Evolutionary conservation across 2,113 vertebrate species (phyloP).

Genomic region (Saccopteryx bilineata): DNA sequence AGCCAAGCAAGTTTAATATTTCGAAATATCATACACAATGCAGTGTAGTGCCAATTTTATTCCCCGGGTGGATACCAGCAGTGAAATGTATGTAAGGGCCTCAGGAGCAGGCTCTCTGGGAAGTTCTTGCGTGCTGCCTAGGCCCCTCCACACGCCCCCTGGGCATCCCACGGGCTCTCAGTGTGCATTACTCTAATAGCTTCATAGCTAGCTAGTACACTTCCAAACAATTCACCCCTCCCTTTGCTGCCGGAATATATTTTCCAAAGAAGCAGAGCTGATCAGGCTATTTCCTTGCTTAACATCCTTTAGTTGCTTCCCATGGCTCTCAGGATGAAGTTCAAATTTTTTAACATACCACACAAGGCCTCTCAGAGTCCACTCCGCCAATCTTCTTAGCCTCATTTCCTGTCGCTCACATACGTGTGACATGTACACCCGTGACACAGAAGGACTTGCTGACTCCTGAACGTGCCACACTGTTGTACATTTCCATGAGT

Average conservation of each 20-base stretch:
- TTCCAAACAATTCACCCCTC: not conserved
- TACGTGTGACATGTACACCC: not conserved
- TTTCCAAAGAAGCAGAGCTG: not conserved
- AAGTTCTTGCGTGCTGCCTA: not conserved
- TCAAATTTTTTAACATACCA: not conserved
- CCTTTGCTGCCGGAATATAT: not conserved
- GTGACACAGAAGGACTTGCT: not conserved
- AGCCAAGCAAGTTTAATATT: constrained; percentile 63
- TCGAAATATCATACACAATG: constrained; percentile 60
- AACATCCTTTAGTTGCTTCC: not conserved
- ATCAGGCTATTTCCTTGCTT: not conserved
- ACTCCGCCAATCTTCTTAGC: not conserved
- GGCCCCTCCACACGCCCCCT: not conserved
- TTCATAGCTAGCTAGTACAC: not conserved
- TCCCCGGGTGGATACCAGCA: not conserved
- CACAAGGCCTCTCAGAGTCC: not conserved
- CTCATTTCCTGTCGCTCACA: constrained; percentile 31
- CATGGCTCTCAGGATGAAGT: constrained; percentile 1
- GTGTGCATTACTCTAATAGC: not conserved
- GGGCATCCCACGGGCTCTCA: not conserved
- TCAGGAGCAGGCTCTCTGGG: not conserved
- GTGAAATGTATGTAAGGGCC: not conserved
- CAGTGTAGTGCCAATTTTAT: not conserved
- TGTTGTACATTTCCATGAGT: not conserved
- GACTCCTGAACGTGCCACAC: not conserved